phyloP scores from a whole-genome alignment of 2,888 invertebrate genomes.

The Sericinus montela region DNA sequence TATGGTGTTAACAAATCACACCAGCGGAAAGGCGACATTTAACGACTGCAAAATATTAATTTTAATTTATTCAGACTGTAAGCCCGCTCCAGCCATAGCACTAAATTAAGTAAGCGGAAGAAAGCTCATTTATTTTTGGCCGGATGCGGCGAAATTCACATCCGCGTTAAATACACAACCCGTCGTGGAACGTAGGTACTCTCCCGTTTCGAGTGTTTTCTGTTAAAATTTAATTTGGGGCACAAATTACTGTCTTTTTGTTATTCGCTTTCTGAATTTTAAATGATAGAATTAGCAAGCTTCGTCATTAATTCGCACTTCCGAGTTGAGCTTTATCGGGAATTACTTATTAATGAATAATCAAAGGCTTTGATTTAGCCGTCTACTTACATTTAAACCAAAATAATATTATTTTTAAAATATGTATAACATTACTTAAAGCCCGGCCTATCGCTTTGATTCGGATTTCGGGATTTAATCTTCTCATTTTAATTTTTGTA shows the following conservation, averaged over 20 bases:
- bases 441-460: too few species aligned
- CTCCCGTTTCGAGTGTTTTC: slow-evolving; percentile 66
- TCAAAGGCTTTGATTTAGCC: slow-evolving; percentile 39
- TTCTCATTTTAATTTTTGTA: too few species aligned
- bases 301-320: slow-evolving; percentile 55
- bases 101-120: slow-evolving; percentile 78
- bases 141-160: slow-evolving; percentile 75
- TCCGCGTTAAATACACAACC: slow-evolving; percentile 76
- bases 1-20: slow-evolving; percentile 58
- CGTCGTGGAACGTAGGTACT: slow-evolving; percentile 55
- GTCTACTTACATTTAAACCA: slow-evolving; percentile 23
- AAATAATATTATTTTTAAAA: too few species aligned
- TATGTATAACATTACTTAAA: too few species aligned
- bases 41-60: slow-evolving; percentile 69
- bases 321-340: slow-evolving; percentile 49
- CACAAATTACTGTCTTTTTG: slow-evolving; percentile 73
- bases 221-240: slow-evolving; percentile 72
- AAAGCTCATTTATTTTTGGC: slow-evolving; percentile 77
- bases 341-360: slow-evolving; percentile 50
- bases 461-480: too few species aligned
- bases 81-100: slow-evolving; percentile 58
- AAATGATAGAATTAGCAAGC: slow-evolving; percentile 54
- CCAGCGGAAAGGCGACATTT: slow-evolving; percentile 49
- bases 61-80: slow-evolving; percentile 69
- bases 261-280: slow-evolving; percentile 70